Base-by-base conservation (phyloP, 2,797 vertebrate species). In the Sebastes itinus region DNA sequence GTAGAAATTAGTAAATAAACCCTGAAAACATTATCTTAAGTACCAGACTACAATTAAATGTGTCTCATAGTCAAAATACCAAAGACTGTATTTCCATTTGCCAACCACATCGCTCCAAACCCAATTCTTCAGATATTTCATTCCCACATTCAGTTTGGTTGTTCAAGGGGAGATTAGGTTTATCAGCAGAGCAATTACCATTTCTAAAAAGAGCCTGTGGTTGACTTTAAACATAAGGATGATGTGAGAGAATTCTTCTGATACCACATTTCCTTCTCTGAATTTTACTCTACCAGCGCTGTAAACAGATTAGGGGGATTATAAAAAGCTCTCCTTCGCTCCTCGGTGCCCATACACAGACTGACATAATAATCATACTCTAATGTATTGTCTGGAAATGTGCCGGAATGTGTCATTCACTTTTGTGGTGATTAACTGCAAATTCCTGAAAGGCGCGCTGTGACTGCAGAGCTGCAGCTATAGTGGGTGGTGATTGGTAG, bases 221-320 rank as follows among this genome's bases (percentile, higher is more conserved):
- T 63, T 6, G 49, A 81, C 77, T 81, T 85, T 56, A 68, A 90
- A 89, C 76, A 82, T 71, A 68, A 77, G 25, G 68, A 65, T 72
- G 65, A 84, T 69, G 54, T 60, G 85, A 82, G 73, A 12, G 73
- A 87, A 82, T 82, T 75, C 70, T 69, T 90, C 73, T 70, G 70
- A 82, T 78, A 72, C 38, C 30, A n/a, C 65, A n/a, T 75, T 87
- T 80, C 33, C 64, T 55, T 46, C 62, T 75, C 49, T 80, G 74
- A 72, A 69, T 88, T 69, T 75, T 28, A 59, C 59, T 82, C 58
- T 54, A 58, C 58, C 64, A 59, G 72, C 63, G 77, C n/a, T 7
- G 73, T 90, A 89, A 89, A 92, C 85, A 89, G 85, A 92, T 91
- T 87, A 92, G 27, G n/a, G 35, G 83, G 82, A 82, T 88, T 90